Evolutionary conservation across 2,888 invertebrate species (phyloP).

Genomic region (Archips crataeganus): DNA sequence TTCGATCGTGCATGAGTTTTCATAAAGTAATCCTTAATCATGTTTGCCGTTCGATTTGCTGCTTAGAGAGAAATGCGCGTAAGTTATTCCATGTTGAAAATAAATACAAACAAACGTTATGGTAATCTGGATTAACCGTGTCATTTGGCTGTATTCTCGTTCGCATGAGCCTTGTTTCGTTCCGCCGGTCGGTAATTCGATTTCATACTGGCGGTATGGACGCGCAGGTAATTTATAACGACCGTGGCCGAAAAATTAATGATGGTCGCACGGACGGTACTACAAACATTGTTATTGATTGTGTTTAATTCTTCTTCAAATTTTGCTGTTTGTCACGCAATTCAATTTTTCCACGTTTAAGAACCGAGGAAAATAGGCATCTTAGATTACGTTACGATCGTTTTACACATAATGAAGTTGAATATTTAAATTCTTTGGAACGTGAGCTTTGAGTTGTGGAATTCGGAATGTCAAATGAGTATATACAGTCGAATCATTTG

Average conservation of each 20-base stretch:
- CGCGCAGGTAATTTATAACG: conserved; percentile 68
- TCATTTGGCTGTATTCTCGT: conserved; percentile 64
- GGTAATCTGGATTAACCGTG: conserved; percentile 60
- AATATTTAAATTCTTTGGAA: conserved; percentile 7
- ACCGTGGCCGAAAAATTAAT: conserved; percentile 72
- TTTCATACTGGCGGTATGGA: conserved; percentile 48
- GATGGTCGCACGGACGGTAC: conserved; percentile 59
- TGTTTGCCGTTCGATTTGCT: conserved; percentile 34
- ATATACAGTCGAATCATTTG: no score
- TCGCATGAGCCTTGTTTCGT: conserved; percentile 68
- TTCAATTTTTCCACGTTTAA: conserved; percentile 42
- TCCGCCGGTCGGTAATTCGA: conserved; percentile 55
- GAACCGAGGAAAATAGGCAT: conserved; percentile 35
- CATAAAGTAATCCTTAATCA: conserved; percentile 38
- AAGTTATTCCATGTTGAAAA: conserved; percentile 11
- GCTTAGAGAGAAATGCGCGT: conserved; percentile 17
- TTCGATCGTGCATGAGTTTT: conserved; percentile 41
- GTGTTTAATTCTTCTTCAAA: conserved; percentile 57
- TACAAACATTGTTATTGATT: conserved; percentile 64
- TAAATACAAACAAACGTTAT: conserved; percentile 46
- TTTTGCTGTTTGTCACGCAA: conserved; percentile 61
- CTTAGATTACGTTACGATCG: conserved; percentile 27
- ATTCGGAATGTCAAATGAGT: background rate
- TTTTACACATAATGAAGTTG: conserved; percentile 20
- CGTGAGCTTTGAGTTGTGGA: conserved; percentile 11